phyloP scores from a whole-genome alignment of 2,888 invertebrate genomes.

The Caenorhabditis zanzibari region DNA sequence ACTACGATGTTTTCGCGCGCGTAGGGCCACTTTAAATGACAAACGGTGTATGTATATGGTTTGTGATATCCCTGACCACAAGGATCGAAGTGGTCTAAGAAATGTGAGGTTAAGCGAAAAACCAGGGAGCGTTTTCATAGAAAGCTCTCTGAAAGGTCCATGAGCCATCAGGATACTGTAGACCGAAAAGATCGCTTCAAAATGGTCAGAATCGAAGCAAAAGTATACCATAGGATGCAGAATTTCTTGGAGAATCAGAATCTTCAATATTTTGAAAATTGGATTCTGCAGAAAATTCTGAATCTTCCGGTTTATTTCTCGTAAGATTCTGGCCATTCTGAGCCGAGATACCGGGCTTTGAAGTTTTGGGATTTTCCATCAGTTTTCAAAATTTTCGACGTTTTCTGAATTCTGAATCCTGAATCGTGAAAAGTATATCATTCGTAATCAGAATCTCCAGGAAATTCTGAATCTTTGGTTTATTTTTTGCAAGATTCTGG shows the following conservation, averaged over 20 bases:
- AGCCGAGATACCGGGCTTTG: no score
- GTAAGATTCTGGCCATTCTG: background rate
- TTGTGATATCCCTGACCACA: background rate
- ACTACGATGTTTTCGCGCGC: constrained; percentile 15
- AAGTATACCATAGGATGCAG: no score
- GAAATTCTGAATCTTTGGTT: background rate
- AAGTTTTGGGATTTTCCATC: no score
- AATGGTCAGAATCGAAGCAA: no score
- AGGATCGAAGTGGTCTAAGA: background rate
- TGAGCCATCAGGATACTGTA: background rate
- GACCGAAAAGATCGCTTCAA: no score
- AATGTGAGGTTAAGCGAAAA: background rate
- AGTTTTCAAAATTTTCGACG: no score
- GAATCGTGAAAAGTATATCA: background rate
- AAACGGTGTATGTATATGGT: constrained; percentile 18
- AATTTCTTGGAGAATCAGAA: no score
- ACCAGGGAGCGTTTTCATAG: background rate
- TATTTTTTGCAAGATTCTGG: no score
- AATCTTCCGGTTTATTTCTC: no score
- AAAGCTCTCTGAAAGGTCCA: no score
- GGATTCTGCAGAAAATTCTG: background rate
- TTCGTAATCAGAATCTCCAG: background rate
- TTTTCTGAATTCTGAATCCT: no score
- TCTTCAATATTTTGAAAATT: background rate
- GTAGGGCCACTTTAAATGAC: constrained; percentile 11